These are phyloP conservation scores for Tetragnatha montana DNA, from an alignment of 2,888 invertebrate species.

Conservation along the genomic window DNA sequence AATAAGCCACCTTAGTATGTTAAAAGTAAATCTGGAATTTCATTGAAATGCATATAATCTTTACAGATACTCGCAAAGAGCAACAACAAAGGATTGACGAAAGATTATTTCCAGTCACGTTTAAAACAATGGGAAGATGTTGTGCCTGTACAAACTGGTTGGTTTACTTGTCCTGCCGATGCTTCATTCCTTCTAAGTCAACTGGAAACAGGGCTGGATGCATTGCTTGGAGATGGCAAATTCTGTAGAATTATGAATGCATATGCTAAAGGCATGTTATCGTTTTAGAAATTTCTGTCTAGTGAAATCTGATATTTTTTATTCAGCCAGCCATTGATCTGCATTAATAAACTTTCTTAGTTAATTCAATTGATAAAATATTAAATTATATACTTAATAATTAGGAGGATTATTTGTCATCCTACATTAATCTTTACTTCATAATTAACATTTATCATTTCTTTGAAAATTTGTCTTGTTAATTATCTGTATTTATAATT, in stretches of 20 bases:
- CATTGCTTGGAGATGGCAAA: slow-evolving; percentile 46
- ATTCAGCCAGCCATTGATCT: background rate
- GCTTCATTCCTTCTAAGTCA: slow-evolving; percentile 18
- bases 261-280: slow-evolving; percentile 45
- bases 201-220: slow-evolving; percentile 16
- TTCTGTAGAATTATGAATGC: slow-evolving; percentile 44
- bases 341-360: background rate
- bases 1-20: too few relatives aligned
- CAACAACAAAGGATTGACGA: slow-evolving; percentile 54
- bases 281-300: background rate
- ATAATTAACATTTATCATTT: too few relatives aligned
- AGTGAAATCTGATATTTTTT: background rate
- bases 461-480: too few relatives aligned
- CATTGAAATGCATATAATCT: too few relatives aligned
- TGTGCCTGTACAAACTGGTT: slow-evolving; percentile 54
- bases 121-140: slow-evolving; percentile 61
- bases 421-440: too few relatives aligned
- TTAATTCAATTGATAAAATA: background rate
- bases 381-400: background rate
- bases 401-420: too few relatives aligned
- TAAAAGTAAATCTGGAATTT: too few relatives aligned
- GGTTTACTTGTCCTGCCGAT: slow-evolving; percentile 53
- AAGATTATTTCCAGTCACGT: slow-evolving; percentile 39
- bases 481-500: too few relatives aligned
- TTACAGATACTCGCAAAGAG: slow-evolving; percentile 55